Percentiles rank a stretch among this genome's conserved stretches.
These are phyloP conservation scores for Anoplius nigerrimus DNA, from an alignment of 2,888 invertebrate genomes.

Conservation along the genomic window DNA sequence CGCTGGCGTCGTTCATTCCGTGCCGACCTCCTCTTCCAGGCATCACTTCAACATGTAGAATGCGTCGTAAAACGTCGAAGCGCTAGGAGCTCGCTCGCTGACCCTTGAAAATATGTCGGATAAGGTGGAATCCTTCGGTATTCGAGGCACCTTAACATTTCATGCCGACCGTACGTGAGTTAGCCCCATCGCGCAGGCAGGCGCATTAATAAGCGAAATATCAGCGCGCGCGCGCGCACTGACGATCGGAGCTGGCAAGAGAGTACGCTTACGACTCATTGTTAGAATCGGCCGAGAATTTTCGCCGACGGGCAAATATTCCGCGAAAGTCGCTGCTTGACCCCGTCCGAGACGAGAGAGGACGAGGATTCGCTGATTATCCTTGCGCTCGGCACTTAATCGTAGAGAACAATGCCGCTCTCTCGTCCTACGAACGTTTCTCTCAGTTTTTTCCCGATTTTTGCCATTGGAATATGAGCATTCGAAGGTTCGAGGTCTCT, in stretches of 20 bases:
- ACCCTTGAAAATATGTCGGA: constrained; percentile 59
- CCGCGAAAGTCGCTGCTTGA: background rate
- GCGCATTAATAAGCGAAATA: constrained; percentile 31
- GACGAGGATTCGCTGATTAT: background rate
- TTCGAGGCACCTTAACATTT: constrained; percentile 50
- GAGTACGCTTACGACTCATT: background rate
- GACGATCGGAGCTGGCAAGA: background rate
- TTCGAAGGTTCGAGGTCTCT: too few species aligned
- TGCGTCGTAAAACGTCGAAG: constrained; percentile 20
- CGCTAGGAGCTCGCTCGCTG: constrained; percentile 44
- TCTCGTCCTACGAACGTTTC: too few species aligned
- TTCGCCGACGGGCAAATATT: background rate
- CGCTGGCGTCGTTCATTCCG: background rate
- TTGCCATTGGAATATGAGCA: too few species aligned
- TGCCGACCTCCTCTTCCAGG: background rate
- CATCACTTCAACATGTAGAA: constrained; percentile 9
- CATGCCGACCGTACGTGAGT: constrained; percentile 46
- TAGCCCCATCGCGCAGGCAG: constrained; percentile 6
- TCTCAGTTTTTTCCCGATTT: too few species aligned
- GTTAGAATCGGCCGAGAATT: background rate
- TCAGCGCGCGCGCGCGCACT: constrained; percentile 31
- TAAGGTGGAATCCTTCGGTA: constrained; percentile 48
- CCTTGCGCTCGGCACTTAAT: background rate
- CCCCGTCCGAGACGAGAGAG: background rate
- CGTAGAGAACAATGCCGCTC: background rate